These are phyloP conservation scores for Meriones psammophilus DNA, from an alignment of 2,797 vertebrate species.

Conservation along the genomic window DNA sequence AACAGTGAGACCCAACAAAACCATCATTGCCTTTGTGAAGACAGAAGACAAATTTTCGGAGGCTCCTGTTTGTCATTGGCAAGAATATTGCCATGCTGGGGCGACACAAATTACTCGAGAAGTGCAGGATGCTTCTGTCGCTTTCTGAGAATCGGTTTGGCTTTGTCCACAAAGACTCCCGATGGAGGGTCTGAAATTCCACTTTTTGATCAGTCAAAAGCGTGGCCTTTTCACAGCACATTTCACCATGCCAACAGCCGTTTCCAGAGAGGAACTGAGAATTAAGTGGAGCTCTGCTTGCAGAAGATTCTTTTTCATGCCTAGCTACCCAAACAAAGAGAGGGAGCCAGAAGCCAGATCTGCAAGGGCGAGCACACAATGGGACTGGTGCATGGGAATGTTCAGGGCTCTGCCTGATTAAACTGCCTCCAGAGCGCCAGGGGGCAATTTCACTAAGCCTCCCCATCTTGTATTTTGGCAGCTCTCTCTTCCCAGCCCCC, in stretches of 20 bases:
- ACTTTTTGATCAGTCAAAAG: slow-evolving; percentile 74
- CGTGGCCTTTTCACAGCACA: slow-evolving; percentile 61
- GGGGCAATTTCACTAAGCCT: slow-evolving; percentile 81
- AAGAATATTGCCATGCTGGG: slow-evolving; percentile 71
- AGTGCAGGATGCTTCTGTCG: slow-evolving; percentile 68
- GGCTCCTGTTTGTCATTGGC: slow-evolving; percentile 82
- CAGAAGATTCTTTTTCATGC: slow-evolving; percentile 84
- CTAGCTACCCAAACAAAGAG: slow-evolving; percentile 84
- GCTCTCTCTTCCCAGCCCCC: slow-evolving; percentile 75
- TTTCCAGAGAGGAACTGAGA: slow-evolving; percentile 82
- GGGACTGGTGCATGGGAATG: slow-evolving; percentile 81
- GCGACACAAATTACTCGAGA: slow-evolving; percentile 78
- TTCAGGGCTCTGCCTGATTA: slow-evolving; percentile 75
- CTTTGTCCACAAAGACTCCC: slow-evolving; percentile 75
- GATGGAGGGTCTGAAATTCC: slow-evolving; percentile 72
- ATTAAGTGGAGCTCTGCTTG: slow-evolving; percentile 82
- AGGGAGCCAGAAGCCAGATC: slow-evolving; percentile 83
- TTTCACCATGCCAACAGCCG: slow-evolving; percentile 77
- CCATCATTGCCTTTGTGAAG: slow-evolving; percentile 30
- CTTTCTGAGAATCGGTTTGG: slow-evolving; percentile 79
- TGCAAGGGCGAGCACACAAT: slow-evolving; percentile 78
- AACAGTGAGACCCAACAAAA: slow-evolving; percentile 81
- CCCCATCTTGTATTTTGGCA: slow-evolving; percentile 84
- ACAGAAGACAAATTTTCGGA: slow-evolving; percentile 78
- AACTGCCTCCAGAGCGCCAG: slow-evolving; percentile 72